A percentile compares a stretch with the other conserved stretches of the same genome.
Conservation (phyloP, 2,113 vertebrate genomes). For the Dinomys branickii region DNA sequence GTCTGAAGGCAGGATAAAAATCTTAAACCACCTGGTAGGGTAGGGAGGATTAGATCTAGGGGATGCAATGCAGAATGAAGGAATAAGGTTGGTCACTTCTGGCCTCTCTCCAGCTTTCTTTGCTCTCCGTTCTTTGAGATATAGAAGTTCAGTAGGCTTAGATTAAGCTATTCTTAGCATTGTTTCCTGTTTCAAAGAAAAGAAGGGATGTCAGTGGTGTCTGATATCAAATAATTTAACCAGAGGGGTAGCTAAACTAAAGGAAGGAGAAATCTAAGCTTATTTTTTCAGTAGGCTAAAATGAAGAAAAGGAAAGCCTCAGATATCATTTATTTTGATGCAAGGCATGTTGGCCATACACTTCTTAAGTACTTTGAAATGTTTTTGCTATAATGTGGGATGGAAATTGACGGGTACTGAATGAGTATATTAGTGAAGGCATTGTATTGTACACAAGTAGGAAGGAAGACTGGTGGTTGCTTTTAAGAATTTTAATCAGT, state of each 20-base stretch:
- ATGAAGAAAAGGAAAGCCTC: slow-evolving; percentile 59
- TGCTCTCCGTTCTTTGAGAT: slow-evolving; percentile 56
- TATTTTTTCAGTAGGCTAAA: slow-evolving; percentile 69
- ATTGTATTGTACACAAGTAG: slow-evolving; percentile 1
- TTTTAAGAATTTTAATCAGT: not conserved
- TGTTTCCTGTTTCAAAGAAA: slow-evolving; percentile 70
- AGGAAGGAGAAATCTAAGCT: slow-evolving; percentile 50
- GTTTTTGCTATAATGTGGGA: slow-evolving; percentile 17
- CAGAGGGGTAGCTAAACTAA: slow-evolving; percentile 37
- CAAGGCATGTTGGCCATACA: slow-evolving; percentile 71
- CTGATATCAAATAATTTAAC: slow-evolving; percentile 78
- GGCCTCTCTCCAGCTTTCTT: slow-evolving; percentile 66
- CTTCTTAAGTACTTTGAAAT: slow-evolving; percentile 27
- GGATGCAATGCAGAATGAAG: not conserved
- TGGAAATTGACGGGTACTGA: slow-evolving; percentile 51
- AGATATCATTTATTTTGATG: slow-evolving; percentile 61
- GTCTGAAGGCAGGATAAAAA: slow-evolving; percentile 34
- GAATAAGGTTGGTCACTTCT: slow-evolving; percentile 27
- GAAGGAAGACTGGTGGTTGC: not conserved
- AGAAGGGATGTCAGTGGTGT: slow-evolving; percentile 52
- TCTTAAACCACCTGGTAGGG: not conserved
- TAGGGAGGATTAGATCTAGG: not conserved
- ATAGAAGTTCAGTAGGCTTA: not conserved
- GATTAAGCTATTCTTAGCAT: slow-evolving; percentile 52
- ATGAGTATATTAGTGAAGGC: slow-evolving; percentile 37